Base-by-base conservation (phyloP, 2,797 vertebrate species). In the Sternotherus odoratus region DNA sequence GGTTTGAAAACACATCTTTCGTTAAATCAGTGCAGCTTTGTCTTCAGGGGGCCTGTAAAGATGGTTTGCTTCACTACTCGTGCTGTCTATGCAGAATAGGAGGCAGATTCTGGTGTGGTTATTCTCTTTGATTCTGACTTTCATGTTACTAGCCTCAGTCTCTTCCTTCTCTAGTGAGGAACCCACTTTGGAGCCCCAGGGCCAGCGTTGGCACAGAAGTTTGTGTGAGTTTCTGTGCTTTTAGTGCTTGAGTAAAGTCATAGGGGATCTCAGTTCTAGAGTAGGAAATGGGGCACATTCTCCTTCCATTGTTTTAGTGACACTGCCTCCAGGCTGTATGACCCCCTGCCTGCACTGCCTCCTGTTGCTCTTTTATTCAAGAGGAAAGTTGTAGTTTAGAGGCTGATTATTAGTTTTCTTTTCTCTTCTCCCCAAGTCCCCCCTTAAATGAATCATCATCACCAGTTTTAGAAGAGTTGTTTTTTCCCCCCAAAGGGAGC, bases 351-450 rank as follows among this genome's bases (percentile, higher is more conserved):
- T 92, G 92, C 89, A 82, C 90, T 89, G 56, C 96, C 96, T 96
- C 97, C 97, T 95, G 93, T 90, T 95, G 95, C 92, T 98, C 93
- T 94, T 97, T 97, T 97, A 95, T 97, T 96, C 89, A 89, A 90
- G 89, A 88, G 86, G 92, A 96, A 96, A 84, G 94, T 92, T 92
- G 92, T 94, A 87, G 89, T 97, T 97, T 95, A 95, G 94, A 96
- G 89, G 92, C 95, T 95, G 94, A 97, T 97, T 96, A 96, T 95
- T 97, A 97, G 93, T 97, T 97, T 96, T 96, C 94, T 93, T 92
- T 97, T 97, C 94, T 97, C 83, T 74, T 53, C 84, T 80, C 72
- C 83, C 84, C n/a, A 93, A 96, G 85, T 90, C 79, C 66, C 85
- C 89, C 94, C 95, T 97, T 95, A 97, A 97, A 94, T 96, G 90